phyloP scores from a whole-genome alignment of 2,113 vertebrate genomes.

The Urocitellus parryii region DNA sequence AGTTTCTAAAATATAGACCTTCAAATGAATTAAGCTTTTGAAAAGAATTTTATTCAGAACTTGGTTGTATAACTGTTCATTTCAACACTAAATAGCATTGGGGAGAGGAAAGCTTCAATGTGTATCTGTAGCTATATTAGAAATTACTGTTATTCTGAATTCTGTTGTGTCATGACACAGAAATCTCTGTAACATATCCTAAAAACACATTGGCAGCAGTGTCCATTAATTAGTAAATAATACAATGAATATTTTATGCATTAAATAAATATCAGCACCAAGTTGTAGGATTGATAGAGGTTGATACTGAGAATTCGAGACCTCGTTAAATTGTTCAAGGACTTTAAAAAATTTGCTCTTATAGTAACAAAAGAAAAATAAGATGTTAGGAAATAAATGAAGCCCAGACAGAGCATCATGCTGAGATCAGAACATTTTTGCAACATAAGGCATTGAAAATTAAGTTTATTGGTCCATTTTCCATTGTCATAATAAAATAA shows the following conservation, averaged over 20 bases:
- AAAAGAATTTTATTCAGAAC: background rate
- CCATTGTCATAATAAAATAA: background rate
- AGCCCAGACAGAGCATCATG: background rate
- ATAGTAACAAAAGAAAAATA: background rate
- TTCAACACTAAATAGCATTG: background rate
- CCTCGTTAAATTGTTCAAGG: background rate
- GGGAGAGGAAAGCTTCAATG: background rate
- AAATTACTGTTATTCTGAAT: background rate
- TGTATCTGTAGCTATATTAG: background rate
- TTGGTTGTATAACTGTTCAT: background rate
- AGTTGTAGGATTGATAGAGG: background rate
- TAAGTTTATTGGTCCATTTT: background rate
- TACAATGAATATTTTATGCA: background rate
- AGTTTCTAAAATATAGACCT: background rate
- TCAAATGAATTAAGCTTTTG: background rate
- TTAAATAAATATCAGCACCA: background rate
- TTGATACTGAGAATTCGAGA: background rate
- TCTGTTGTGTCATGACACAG: background rate
- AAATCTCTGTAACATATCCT: background rate
- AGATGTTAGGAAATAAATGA: background rate
- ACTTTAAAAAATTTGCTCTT: background rate
- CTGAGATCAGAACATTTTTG: background rate
- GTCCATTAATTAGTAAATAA: background rate
- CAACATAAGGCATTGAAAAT: background rate
- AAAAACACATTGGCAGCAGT: background rate